A percentile compares a stretch with the other conserved stretches of the same genome.
These are phyloP conservation scores for Eupithecia insigniata DNA, from an alignment of 2,888 invertebrate genomes.

Conservation along the genomic window DNA sequence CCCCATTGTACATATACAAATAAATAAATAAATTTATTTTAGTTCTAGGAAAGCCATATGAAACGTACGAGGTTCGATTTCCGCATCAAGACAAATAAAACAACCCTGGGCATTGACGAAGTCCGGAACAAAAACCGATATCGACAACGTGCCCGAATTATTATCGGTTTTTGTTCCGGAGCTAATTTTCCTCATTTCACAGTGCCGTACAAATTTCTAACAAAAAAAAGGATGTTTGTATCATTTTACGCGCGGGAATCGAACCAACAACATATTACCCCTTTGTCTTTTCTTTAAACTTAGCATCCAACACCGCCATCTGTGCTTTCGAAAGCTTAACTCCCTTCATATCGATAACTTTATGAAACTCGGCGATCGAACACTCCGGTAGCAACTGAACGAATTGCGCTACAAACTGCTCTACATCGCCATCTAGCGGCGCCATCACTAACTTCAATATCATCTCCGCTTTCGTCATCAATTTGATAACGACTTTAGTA, in stretches of 20 bases:
- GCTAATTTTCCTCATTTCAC: no score
- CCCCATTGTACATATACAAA: not conserved
- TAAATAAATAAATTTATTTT: not conserved
- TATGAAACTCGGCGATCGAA: constrained; percentile 95
- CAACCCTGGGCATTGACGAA: no score
- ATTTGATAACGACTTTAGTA: constrained; percentile 91
- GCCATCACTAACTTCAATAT: constrained; percentile 99
- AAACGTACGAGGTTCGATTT: not conserved
- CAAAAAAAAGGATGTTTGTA: no score
- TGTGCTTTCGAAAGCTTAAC: constrained; percentile 78
- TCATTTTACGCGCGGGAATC: not conserved
- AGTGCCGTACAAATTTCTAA: no score
- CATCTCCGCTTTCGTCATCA: constrained; percentile 99
- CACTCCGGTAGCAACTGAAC: constrained; percentile 95
- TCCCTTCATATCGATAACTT: constrained; percentile 97
- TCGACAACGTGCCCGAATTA: no score
- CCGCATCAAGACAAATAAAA: not conserved
- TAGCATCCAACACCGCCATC: constrained; percentile 60
- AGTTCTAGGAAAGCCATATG: not conserved
- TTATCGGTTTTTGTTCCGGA: no score
- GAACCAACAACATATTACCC: not conserved
- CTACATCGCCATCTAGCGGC: constrained; percentile 88
- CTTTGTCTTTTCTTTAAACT: constrained; percentile 61
- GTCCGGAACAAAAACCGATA: no score
- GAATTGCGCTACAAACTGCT: constrained; percentile 94